A percentile compares a stretch with the other conserved stretches of the same genome.
phyloP scores from a whole-genome alignment of 2,888 invertebrate species.

The Dicycla oo region DNA sequence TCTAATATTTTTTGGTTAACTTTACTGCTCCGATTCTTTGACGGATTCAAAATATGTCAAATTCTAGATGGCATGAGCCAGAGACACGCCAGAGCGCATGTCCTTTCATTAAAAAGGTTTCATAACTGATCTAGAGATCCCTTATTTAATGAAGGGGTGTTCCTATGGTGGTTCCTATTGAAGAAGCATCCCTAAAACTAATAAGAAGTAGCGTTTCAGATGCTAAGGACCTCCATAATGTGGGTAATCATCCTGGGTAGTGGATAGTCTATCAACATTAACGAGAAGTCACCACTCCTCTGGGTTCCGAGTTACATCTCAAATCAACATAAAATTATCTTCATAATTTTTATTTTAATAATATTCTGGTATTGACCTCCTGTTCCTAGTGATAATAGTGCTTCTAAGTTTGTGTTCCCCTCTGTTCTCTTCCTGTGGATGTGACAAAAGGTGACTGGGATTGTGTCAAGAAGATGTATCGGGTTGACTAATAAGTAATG shows the following conservation, averaged over 20 bases:
- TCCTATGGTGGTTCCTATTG: too few species aligned
- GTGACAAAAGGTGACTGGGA: background rate
- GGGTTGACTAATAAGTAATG: too few species aligned
- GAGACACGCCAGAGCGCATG: conserved; percentile 2
- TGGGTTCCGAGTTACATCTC: background rate
- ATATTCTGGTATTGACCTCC: background rate
- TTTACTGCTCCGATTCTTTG: conserved; percentile 41
- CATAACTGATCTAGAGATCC: background rate
- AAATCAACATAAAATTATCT: background rate
- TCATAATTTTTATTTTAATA: background rate
- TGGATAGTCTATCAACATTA: background rate
- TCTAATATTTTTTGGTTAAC: conserved; percentile 44
- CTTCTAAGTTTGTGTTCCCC: background rate
- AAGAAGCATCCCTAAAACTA: too few species aligned
- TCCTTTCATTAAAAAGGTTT: conserved; percentile 10
- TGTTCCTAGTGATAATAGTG: background rate
- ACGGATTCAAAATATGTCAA: conserved; percentile 47
- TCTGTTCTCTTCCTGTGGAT: background rate
- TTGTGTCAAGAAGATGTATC: background rate
- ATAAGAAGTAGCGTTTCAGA: too few species aligned
- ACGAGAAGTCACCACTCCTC: background rate
- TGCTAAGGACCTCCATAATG: too few species aligned
- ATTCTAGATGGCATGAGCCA: conserved; percentile 56
- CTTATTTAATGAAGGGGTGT: background rate
- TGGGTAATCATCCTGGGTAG: background rate